Evolutionary conservation across 2,113 vertebrate genomes (phyloP), one percentile per base, ranked within the genome.

Genomic region (Falco punctatus): DNA sequence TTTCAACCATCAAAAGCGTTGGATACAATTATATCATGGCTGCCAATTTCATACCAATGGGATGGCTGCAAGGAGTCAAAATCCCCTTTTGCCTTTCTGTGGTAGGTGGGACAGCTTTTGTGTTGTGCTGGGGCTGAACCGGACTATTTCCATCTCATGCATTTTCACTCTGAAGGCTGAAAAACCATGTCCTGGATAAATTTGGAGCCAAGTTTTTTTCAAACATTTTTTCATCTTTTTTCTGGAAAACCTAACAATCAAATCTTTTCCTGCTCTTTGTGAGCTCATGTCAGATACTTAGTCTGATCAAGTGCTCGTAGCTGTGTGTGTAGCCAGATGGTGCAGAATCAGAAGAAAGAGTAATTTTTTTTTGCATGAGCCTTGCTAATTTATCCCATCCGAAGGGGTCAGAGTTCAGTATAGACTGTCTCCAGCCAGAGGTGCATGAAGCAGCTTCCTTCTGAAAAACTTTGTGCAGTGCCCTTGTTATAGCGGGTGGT

Each of bases 51-150:
- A 7, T 79, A 40, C 52, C 67, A 23, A 1, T 5, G 27, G 69
- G 59, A 11, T 55, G 62, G 55, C 48, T 16, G 2, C 11, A 15
- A 8, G 75, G 78, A 77, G 44, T 6, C 65, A 38, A 13, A 59
- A 9, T 3, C 42, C 46, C 32, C 24, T 69, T 12, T 40, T 3
- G 1, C 8, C 2, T 0, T 13, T 35, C 52, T 27, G 33, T 27
- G 46, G 48, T 40, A 59, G 67, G 48, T 4, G 24, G 49, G 55
- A 28, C 2, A 23, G 32, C 22, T 35, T 62, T 58, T 58, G 10
- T 52, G 49, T 4, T 66, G 38, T 40, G 57, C 75, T 75, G 85
- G 71, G 70, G 44, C 64, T 28, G 54, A 26, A 8, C 35, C 70
- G 26, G 46, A 22, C 46, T 52, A 0, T 13, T 70, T 30, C 46